phyloP scores from a whole-genome alignment of 2,888 invertebrate genomes.

The Nymphalis polychloros region DNA sequence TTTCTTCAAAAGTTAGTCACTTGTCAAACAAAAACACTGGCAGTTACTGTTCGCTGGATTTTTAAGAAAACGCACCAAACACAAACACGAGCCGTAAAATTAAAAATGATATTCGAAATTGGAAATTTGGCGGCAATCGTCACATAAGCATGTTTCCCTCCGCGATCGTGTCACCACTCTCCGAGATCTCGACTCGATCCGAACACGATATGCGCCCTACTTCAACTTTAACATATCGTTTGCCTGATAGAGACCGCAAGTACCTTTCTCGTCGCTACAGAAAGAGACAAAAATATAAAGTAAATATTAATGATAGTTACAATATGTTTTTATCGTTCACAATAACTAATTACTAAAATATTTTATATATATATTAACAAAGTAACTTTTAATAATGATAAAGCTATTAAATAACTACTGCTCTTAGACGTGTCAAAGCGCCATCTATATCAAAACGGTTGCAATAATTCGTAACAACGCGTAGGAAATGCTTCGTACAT shows the following conservation, averaged over 20 bases:
- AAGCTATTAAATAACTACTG: not conserved
- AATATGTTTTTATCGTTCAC: not conserved
- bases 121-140: slow-evolving; percentile 71
- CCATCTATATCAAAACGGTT: not conserved
- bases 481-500: not conserved
- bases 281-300: slow-evolving; percentile 19
- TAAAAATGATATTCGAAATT: slow-evolving; percentile 56
- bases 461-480: not conserved
- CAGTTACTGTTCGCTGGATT: slow-evolving; percentile 29
- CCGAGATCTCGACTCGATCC: slow-evolving; percentile 75
- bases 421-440: not conserved
- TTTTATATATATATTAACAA: no score
- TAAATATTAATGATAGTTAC: not conserved
- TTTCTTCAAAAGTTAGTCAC: slow-evolving; percentile 30
- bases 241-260: slow-evolving; percentile 65
- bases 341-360: not conserved
- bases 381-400: no score
- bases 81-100: slow-evolving; percentile 48
- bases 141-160: slow-evolving; percentile 75
- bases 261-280: slow-evolving; percentile 17
- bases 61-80: slow-evolving; percentile 48
- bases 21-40: slow-evolving; percentile 40
- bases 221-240: slow-evolving; percentile 64
- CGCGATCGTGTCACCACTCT: slow-evolving; percentile 75
- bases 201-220: slow-evolving; percentile 74